Evolutionary conservation across 2,113 vertebrate species (phyloP).

Genomic region (Strix uralensis): DNA sequence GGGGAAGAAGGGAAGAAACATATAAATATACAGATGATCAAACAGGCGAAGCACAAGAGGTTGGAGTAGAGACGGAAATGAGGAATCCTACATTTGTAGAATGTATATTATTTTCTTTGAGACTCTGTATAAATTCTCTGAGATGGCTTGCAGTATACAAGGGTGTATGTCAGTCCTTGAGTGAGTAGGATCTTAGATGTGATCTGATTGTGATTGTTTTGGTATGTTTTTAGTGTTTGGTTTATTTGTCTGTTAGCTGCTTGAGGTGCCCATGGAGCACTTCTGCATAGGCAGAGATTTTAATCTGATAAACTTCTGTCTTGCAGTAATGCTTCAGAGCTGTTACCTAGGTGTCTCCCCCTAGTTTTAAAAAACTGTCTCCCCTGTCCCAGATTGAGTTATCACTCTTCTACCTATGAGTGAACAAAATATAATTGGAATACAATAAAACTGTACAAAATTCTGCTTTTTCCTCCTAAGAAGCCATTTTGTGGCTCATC

Average conservation of each 20-base stretch:
- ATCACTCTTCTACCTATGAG: background rate
- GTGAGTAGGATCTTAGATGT: background rate
- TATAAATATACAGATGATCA: background rate
- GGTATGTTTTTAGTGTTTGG: background rate
- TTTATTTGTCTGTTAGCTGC: background rate
- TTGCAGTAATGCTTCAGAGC: background rate
- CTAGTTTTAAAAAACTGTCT: background rate
- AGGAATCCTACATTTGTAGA: background rate
- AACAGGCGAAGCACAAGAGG: background rate
- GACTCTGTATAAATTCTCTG: background rate
- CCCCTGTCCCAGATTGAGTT: background rate
- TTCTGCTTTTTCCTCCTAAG: background rate
- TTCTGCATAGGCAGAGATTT: background rate
- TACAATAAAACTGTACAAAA: background rate
- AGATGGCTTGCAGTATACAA: background rate
- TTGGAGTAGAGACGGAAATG: background rate
- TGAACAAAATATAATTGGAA: background rate
- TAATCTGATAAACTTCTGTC: background rate
- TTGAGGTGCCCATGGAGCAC: background rate
- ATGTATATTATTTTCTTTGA: background rate
- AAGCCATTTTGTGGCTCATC: background rate
- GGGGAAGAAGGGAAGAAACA: background rate
- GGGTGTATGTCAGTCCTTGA: background rate
- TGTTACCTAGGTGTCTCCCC: background rate
- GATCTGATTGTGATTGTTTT: background rate